Evolutionary conservation across 2,888 invertebrate genomes (phyloP).

Genomic region (Cerceris ruficornis): DNA sequence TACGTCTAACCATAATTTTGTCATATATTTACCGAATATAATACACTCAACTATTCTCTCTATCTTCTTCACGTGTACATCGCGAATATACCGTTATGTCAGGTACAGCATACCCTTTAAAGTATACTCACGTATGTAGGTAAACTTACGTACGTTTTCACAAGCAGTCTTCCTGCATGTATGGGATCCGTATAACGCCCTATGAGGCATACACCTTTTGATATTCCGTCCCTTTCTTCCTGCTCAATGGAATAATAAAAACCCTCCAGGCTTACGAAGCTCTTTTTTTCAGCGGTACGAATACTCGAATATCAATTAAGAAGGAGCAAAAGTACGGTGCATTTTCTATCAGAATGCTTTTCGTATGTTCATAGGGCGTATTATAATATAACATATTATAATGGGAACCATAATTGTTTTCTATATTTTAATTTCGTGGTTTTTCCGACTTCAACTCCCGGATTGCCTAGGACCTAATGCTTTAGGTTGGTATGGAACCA

Average conservation of each 20-base stretch:
- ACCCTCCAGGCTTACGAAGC: constrained; percentile 40
- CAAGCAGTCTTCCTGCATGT: constrained; percentile 33
- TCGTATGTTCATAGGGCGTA: neutral
- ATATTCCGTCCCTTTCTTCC: constrained; percentile 58
- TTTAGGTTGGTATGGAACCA: too few relatives aligned
- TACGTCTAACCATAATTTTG: neutral
- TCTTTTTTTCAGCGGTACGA: constrained; percentile 21
- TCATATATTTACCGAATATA: constrained; percentile 23
- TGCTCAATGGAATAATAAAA: constrained; percentile 61
- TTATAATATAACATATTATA: neutral
- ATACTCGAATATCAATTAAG: constrained; percentile 2
- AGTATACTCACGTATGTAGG: constrained; percentile 62
- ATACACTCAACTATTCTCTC: constrained; percentile 19
- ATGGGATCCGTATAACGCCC: neutral
- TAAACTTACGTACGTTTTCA: constrained; percentile 63
- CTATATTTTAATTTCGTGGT: neutral
- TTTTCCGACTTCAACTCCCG: neutral
- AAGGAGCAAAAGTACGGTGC: neutral
- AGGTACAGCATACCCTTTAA: constrained; percentile 48
- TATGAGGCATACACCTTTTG: constrained; percentile 50
- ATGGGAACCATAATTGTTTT: neutral
- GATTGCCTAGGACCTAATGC: neutral
- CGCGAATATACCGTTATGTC: constrained; percentile 61
- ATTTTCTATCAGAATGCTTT: neutral
- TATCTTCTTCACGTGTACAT: constrained; percentile 22